Evolutionary conservation across 2,113 vertebrate genomes (phyloP).

Genomic region (Serinus canaria): DNA sequence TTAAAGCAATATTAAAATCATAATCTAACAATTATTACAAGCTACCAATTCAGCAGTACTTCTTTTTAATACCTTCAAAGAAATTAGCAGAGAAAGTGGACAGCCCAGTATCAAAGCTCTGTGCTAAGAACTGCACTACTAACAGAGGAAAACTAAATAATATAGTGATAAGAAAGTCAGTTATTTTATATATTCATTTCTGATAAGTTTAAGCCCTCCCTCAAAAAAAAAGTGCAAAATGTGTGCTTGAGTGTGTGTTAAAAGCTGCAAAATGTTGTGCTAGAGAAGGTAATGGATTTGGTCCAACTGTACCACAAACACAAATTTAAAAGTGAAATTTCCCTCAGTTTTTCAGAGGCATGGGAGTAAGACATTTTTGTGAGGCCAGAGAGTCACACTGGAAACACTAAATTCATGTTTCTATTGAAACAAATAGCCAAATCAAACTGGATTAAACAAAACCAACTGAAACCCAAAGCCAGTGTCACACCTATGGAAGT

Average conservation of each 20-base stretch:
- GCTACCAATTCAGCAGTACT: not conserved
- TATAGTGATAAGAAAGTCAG: not conserved
- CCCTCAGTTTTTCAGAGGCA: not conserved
- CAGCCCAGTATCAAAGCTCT: not conserved
- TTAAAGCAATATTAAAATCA: not conserved
- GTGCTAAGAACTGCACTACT: not conserved
- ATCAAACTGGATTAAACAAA: not conserved
- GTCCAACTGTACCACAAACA: not conserved
- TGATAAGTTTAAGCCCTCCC: not conserved
- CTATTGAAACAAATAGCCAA: not conserved
- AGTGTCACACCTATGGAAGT: not conserved
- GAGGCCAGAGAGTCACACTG: not conserved
- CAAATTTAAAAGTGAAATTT: not conserved
- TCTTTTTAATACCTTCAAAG: not conserved
- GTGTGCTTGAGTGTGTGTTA: not conserved
- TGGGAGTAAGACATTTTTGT: not conserved
- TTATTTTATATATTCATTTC: not conserved
- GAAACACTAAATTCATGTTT: not conserved
- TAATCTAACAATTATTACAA: not conserved
- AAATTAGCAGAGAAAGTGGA: not conserved
- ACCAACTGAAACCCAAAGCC: not conserved
- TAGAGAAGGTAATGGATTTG: not conserved
- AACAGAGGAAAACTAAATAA: not conserved
- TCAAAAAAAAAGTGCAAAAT: not conserved
- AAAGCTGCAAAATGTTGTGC: not conserved